Evolutionary conservation across 2,797 vertebrate genomes (phyloP), one percentile per base, ranked within the genome.

Genomic region (Saxicola maurus): DNA sequence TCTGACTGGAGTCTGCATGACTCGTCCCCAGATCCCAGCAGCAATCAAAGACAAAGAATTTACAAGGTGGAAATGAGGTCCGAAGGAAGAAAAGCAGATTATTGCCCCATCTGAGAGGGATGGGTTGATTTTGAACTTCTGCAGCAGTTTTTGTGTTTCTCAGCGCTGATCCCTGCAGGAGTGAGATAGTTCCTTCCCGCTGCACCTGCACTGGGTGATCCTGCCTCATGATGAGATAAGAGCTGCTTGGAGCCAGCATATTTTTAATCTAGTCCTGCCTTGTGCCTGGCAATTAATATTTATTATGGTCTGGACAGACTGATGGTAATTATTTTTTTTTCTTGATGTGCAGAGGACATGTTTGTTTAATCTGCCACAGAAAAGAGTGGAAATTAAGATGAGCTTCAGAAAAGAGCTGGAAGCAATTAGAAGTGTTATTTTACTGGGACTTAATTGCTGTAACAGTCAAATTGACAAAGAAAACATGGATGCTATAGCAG

Each of bases 361-460:
- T 94, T 95, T 92, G 81, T 94, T 95, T 94, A 89, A 95, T 95
- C 82, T 92, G 79, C 78, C 88, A 66, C 46, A 81, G 82, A 85
- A 90, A 68, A 51, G 75, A 89, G 82, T 85, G 73, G 82, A 94
- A 95, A 94, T 94, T 89, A 94, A 52, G 76, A 91, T 84, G 92
- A 91, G 88, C 62, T 65, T 76, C 86, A 76, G 91, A 88, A 93
- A 90, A 82, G 88, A 86, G 75, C 85, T 91, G 92, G 78, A 84
- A 95, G 91, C 83, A 95, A 96, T 96, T 93, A 95, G 85, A 72
- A 0, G 5, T 78, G 91, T 93, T 95, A 77, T 94, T 96, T 95
- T 84, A 78, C 75, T 76, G 89, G 71, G 78, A 56, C 67, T 93
- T 94, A 95, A 95, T 95, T 95, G 87, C 55, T 12, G 7, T 71